Conservation (phyloP, 2,113 vertebrate species). For the Orcinus orca region DNA sequence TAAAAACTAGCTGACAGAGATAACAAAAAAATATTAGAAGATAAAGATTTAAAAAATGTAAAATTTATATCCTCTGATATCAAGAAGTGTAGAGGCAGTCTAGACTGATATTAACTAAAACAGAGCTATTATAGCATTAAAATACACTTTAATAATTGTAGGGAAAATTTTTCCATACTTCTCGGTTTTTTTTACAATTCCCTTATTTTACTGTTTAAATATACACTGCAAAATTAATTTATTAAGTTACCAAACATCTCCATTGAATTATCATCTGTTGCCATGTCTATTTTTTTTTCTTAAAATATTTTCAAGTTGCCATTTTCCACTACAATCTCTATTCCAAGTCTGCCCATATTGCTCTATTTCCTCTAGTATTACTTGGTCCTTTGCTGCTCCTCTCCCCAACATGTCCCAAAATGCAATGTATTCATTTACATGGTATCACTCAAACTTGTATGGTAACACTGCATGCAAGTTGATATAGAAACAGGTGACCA, state of each 20-base stretch:
- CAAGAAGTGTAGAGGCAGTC: not conserved
- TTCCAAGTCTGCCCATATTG: not conserved
- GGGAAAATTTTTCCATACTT: not conserved
- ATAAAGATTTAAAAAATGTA: not conserved
- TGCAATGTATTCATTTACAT: not conserved
- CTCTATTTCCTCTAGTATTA: not conserved
- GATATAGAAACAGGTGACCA: not conserved
- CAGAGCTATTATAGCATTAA: not conserved
- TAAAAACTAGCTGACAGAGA: not conserved
- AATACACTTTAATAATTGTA: not conserved
- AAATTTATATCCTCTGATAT: not conserved
- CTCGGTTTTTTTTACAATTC: too few species aligned
- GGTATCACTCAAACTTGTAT: not conserved
- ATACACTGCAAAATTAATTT: not conserved
- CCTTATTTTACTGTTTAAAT: not conserved
- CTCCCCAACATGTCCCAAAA: not conserved
- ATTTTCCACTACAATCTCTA: not conserved
- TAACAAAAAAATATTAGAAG: not conserved
- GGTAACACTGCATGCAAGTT: not conserved
- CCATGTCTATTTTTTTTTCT: not conserved
- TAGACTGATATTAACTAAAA: not conserved
- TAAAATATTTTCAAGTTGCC: not conserved
- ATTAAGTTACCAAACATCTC: not conserved
- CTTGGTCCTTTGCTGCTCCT: not conserved
- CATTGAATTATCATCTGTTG: not conserved